These are phyloP conservation scores for Gymnarchus niloticus DNA, from an alignment of 2,113 vertebrate species.

Conservation along the genomic window DNA sequence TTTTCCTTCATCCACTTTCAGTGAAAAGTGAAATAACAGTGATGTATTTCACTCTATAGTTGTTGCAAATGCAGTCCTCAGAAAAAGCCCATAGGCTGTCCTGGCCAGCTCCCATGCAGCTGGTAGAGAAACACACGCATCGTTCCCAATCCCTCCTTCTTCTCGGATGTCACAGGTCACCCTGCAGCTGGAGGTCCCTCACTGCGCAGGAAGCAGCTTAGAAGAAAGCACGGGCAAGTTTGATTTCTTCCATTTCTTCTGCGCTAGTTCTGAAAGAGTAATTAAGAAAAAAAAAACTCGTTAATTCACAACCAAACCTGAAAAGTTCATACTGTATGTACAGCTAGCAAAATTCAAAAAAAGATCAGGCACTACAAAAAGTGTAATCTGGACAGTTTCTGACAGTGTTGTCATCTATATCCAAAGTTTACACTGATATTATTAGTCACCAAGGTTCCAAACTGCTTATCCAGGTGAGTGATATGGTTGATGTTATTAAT, in stretches of 20 bases:
- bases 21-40: background rate
- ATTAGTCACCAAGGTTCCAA: background rate
- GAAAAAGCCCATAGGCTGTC: background rate
- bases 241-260: constrained; percentile 50
- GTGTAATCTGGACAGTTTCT: background rate
- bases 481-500: background rate
- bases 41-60: background rate
- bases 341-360: background rate
- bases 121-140: constrained; percentile 47
- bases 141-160: constrained; percentile 47
- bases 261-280: constrained; percentile 50
- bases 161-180: constrained; percentile 44
- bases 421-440: background rate
- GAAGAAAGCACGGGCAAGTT: constrained; percentile 33
- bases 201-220: constrained; percentile 50
- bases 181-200: constrained; percentile 47
- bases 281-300: constrained; percentile 33
- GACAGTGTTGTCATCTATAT: background rate
- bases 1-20: background rate
- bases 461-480: constrained; percentile 6
- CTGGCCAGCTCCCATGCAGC: constrained; percentile 23
- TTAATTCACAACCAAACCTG: background rate
- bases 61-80: background rate
- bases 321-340: background rate
- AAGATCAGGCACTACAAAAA: background rate